Conservation (phyloP, 2,113 vertebrate genomes). For the Urocolius indicus region DNA sequence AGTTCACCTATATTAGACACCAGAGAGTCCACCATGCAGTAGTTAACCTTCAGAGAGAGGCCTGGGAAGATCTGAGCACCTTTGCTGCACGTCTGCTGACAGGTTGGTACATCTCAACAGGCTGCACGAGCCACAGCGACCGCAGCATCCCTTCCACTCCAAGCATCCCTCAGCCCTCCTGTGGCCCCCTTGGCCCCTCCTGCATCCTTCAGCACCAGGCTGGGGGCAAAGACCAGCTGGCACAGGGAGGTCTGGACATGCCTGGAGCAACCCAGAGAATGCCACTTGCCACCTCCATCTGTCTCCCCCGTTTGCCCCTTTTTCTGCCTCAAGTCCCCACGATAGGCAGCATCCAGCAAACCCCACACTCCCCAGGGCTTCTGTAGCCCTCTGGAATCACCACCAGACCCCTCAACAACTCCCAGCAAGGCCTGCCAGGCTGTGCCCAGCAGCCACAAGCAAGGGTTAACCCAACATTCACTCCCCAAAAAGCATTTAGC, state of each 20-base stretch:
- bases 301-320: background rate
- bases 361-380: background rate
- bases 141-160: background rate
- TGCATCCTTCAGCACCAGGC: background rate
- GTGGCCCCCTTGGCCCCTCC: background rate
- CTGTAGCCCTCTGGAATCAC: background rate
- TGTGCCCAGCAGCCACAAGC: background rate
- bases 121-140: background rate
- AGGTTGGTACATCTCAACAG: background rate
- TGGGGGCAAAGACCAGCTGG: background rate
- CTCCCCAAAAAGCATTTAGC: conserved; percentile 39
- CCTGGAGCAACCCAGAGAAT: background rate
- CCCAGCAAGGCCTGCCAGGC: background rate
- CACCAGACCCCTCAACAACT: accelerated
- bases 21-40: background rate
- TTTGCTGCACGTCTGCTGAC: accelerated
- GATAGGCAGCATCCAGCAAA: background rate
- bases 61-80: background rate
- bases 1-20: background rate
- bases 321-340: background rate
- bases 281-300: background rate
- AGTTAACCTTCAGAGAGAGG: background rate
- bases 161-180: background rate
- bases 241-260: background rate
- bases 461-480: conserved; percentile 41